phyloP scores from a whole-genome alignment of 2,888 invertebrate species.

The Cecidostiba fungosa region DNA sequence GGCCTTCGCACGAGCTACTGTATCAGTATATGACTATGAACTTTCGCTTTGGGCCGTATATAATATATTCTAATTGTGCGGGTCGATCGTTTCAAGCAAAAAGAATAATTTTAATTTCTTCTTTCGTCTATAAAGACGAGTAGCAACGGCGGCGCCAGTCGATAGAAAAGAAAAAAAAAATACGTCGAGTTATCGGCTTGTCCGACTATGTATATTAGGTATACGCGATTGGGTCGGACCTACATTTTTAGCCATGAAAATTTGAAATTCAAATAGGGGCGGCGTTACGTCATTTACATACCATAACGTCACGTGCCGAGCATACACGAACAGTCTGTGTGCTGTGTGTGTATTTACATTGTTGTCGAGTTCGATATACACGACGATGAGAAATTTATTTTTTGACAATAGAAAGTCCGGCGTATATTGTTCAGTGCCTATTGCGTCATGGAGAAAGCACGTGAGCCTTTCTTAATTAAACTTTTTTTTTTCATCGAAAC shows the following conservation, averaged over 20 bases:
- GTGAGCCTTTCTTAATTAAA: background rate
- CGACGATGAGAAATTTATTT: background rate
- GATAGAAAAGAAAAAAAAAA: too few relatives aligned
- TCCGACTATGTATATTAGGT: too few relatives aligned
- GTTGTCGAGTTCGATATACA: conserved; percentile 25
- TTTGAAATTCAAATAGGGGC: conserved; percentile 55
- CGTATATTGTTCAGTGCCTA: background rate
- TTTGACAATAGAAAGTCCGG: background rate
- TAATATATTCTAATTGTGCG: background rate
- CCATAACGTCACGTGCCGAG: conserved; percentile 35
- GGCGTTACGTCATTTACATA: conserved; percentile 51
- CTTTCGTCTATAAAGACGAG: too few relatives aligned
- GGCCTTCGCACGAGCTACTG: background rate
- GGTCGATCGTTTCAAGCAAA: background rate
- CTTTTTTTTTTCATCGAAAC: background rate
- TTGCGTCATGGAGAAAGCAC: background rate
- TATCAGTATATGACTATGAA: background rate
- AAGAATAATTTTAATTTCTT: too few relatives aligned
- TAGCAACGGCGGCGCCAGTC: background rate
- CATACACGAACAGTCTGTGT: background rate
- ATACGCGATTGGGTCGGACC: conserved; percentile 19
- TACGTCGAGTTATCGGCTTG: too few relatives aligned
- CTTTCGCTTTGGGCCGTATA: conserved; percentile 17
- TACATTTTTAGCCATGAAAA: conserved; percentile 55
- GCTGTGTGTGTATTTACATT: conserved; percentile 7